Conservation (phyloP, 2,113 vertebrate genomes). For the Oncorhynchus mykiss region DNA sequence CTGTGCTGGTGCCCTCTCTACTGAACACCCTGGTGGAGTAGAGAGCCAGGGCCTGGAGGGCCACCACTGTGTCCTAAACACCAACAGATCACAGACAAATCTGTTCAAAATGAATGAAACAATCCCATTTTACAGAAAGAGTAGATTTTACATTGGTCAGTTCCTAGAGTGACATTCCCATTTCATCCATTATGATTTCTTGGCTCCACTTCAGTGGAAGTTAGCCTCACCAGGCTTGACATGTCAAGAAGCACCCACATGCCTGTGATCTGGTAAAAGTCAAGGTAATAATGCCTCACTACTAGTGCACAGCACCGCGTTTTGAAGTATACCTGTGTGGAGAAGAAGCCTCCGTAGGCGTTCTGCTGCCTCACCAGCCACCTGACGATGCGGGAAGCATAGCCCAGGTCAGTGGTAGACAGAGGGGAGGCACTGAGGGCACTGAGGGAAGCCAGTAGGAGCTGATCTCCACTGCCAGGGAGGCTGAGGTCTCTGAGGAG, state of each 20-base stretch:
- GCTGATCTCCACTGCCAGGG: conserved; percentile 69
- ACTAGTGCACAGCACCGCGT: too few species aligned
- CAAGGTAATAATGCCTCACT: too few species aligned
- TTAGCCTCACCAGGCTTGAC: too few species aligned
- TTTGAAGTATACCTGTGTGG: conserved; percentile 69
- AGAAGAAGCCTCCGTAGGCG: conserved; percentile 75
- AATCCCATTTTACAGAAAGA: too few species aligned
- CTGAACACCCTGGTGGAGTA: conserved; percentile 66
- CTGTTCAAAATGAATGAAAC: not conserved
- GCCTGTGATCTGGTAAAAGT: not conserved
- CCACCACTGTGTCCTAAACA: conserved; percentile 73
- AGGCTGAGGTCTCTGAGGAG: conserved; percentile 26
- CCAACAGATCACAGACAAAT: not conserved
- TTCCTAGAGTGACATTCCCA: too few species aligned
- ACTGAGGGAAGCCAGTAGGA: conserved; percentile 65
- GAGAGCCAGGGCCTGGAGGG: conserved; percentile 67
- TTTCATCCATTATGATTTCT: too few species aligned
- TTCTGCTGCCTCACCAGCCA: conserved; percentile 78
- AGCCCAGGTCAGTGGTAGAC: conserved; percentile 56
- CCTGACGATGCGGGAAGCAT: conserved; percentile 61
- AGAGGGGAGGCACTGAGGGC: conserved; percentile 34
- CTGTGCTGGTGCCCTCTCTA: too few species aligned
- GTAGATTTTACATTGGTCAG: too few species aligned
- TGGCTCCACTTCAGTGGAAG: too few species aligned
- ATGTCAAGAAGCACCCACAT: not conserved